phyloP scores from a whole-genome alignment of 2,888 invertebrate species.

The Griposia aprilina region DNA sequence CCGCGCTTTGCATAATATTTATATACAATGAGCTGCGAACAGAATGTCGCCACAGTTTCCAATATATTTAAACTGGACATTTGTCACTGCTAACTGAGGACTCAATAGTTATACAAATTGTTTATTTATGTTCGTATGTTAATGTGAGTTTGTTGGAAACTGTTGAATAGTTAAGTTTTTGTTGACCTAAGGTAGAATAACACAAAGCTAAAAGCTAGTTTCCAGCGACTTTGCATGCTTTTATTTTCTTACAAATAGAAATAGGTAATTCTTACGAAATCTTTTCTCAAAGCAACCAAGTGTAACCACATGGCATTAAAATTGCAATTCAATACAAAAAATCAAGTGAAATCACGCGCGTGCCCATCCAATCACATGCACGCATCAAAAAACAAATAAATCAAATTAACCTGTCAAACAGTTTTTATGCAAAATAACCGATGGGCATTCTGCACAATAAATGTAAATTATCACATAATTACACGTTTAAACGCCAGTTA shows the following conservation, averaged over 20 bases:
- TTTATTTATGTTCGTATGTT: constrained; percentile 47
- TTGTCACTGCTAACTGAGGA: constrained; percentile 40
- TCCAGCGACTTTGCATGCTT: neutral
- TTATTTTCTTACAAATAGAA: neutral
- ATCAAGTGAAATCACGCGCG: neutral
- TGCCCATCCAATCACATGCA: neutral
- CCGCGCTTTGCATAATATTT: constrained; percentile 51
- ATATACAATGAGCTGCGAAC: constrained; percentile 36
- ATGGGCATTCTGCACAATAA: constrained; percentile 50
- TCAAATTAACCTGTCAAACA: constrained; percentile 50
- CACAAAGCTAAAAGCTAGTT: neutral
- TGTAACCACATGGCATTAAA: neutral
- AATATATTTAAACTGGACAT: constrained; percentile 41
- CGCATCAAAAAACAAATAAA: constrained; percentile 50
- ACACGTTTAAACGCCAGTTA: constrained; percentile 52
- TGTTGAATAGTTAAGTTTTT: neutral
- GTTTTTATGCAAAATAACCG: constrained; percentile 56
- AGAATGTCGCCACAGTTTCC: constrained; percentile 46
- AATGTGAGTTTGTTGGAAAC: constrained; percentile 20
- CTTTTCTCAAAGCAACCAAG: constrained; percentile 19
- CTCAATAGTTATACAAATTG: constrained; percentile 45
- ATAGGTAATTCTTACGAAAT: neutral
- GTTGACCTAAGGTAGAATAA: constrained; percentile 14
- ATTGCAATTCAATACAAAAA: constrained; percentile 7
- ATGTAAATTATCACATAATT: constrained; percentile 64